Base-by-base conservation (phyloP, 2,888 invertebrate species). In the Chrysotoxum bicinctum region DNA sequence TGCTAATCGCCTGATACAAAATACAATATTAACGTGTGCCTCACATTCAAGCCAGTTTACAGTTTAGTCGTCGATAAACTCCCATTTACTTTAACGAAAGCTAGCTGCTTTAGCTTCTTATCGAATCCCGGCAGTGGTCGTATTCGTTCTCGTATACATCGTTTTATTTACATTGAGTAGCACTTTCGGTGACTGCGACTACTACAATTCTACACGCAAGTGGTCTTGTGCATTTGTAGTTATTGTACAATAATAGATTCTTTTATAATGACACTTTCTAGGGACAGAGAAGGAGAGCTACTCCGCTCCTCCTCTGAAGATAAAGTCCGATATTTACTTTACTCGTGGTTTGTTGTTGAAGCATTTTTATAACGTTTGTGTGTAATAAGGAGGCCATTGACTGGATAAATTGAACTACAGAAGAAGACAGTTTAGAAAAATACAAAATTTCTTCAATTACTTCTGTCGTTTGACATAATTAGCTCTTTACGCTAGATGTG, bases 381-480 rank as follows among this genome's bases (percentile, higher is more conserved):
- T 58, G 23, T 40, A 83, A 58, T 70, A 60, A 70, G 50, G 21
- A 75, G 80, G 80, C 79, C 84, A 84, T 84, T 84, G 84, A 84
- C 84, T 80, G 58, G 62, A 43, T 40, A 58, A 72, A 70, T 72
- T 75, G 52, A 66, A 70, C 62, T 21, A 68, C 72, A 74, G 75
- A 69, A 32, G 62, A 56, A 26, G 52, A 40, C 26, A 19, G 45
- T 62, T 62, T 45, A 43, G 32, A 62, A 50, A 54, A 40, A 50
- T 68, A 76, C n/a, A 66, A 60, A 45, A 37, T 16, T 35, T 52
- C 70, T 70, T 80, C 84, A 83, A 83, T 79, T 83, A 70, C 79
- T 74, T 73, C 75, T 84, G 66, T 70, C 70, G 72, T 58, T 84
- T 75, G 84, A 80, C 70, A 80, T 80, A 84, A 80, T 84, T 84